A percentile compares a stretch with the other conserved stretches of the same genome.
phyloP scores from a whole-genome alignment of 2,888 invertebrate species.

The Drosophila incognita region DNA sequence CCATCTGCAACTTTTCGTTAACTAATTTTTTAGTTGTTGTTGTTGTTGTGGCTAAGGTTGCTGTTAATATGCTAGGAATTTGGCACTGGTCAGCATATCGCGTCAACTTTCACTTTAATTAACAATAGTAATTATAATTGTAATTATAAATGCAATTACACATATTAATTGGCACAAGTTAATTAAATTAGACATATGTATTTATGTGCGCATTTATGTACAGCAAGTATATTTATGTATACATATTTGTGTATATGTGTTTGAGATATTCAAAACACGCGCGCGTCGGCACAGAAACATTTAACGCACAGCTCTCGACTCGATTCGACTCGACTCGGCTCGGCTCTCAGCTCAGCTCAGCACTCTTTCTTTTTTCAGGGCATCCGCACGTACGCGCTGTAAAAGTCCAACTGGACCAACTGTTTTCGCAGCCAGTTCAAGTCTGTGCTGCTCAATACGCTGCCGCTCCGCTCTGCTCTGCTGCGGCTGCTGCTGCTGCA shows the following conservation, averaged over 20 bases:
- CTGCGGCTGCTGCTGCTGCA: constrained; percentile 29
- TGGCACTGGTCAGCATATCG: constrained; percentile 54
- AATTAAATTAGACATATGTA: constrained; percentile 41
- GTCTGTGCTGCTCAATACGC: constrained; percentile 33
- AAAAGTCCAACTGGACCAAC: constrained; percentile 79
- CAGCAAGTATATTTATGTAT: constrained; percentile 19
- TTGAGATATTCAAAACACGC: constrained; percentile 29
- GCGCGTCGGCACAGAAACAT: constrained; percentile 49
- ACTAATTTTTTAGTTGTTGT: constrained; percentile 23
- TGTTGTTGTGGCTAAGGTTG: constrained; percentile 5
- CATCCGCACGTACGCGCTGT: constrained; percentile 82
- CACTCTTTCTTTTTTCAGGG: constrained; percentile 29
- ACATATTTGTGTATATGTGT: constrained; percentile 8
- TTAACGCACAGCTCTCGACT: constrained; percentile 31
- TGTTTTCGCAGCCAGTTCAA: constrained; percentile 46
- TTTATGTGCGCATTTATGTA: constrained; percentile 1
- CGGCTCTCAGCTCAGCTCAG: constrained; percentile 26
- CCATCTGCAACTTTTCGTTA: constrained; percentile 86
- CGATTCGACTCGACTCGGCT: constrained; percentile 14
- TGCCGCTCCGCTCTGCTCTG: constrained; percentile 22
- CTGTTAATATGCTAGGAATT: constrained; percentile 35
- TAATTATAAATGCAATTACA: constrained; percentile 34
- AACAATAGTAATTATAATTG: constrained; percentile 42
- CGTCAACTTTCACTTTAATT: constrained; percentile 45
- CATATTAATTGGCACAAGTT: constrained; percentile 54